Evolutionary conservation across 2,797 vertebrate species (phyloP).

Genomic region (Halcyon chelicuti): DNA sequence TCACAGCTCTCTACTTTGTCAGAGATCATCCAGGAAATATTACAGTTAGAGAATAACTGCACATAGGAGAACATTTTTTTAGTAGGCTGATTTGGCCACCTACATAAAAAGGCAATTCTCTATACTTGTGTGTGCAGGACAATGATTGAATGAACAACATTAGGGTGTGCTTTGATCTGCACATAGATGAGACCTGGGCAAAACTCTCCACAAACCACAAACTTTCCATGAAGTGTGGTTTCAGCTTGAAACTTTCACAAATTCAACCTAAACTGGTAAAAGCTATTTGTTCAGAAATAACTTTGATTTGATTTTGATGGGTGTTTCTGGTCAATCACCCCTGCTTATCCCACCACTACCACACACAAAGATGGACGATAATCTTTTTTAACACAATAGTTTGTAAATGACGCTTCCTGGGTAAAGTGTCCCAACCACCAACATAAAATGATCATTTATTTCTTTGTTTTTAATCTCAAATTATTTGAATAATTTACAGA

Average conservation of each 20-base stretch:
- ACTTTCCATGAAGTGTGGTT: neutral
- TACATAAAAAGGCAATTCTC: neutral
- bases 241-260: neutral
- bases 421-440: neutral
- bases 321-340: neutral
- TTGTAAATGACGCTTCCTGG: neutral
- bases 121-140: neutral
- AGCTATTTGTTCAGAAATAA: neutral
- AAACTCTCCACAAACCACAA: neutral
- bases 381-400: neutral
- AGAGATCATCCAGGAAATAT: neutral
- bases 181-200: neutral
- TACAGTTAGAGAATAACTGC: neutral
- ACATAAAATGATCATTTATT: neutral
- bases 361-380: neutral
- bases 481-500: neutral
- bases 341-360: neutral
- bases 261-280: neutral
- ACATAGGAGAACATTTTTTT: neutral
- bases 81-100: neutral
- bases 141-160: neutral
- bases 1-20: neutral
- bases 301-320: neutral
- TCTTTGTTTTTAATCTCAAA: neutral
- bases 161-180: neutral